phyloP scores from a whole-genome alignment of 1,140 invertebrate genomes.

The Philotrypesis tridentata region DNA sequence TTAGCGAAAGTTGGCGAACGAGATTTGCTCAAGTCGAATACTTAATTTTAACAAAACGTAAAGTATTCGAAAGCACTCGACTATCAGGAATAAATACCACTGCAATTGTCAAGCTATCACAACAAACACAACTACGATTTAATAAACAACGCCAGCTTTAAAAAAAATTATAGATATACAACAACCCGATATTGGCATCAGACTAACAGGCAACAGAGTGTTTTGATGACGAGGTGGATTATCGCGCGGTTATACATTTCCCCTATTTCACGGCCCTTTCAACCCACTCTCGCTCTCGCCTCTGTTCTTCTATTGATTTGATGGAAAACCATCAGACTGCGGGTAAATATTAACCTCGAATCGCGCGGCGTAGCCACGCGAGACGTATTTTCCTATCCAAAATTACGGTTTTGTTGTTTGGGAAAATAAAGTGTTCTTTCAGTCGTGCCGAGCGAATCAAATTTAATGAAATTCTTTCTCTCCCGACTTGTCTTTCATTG shows the following conservation, averaged over 20 bases:
- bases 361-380: not conserved
- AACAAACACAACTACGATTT: too few species aligned
- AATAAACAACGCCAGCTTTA: too few species aligned
- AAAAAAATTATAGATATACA: too few species aligned
- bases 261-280: constrained; percentile 12
- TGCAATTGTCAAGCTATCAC: too few species aligned
- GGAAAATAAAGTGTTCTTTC: not conserved
- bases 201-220: not conserved
- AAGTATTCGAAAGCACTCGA: too few species aligned
- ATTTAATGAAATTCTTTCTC: too few species aligned
- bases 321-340: constrained; percentile 35
- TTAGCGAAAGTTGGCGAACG: constrained; percentile 1
- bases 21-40: too few species aligned
- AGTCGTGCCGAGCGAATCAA: not conserved
- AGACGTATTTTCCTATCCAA: not conserved
- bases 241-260: constrained; percentile 25
- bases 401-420: not conserved
- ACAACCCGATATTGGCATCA: not conserved
- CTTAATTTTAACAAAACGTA: too few species aligned
- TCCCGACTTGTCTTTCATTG: too few species aligned
- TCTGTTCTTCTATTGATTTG: constrained; percentile 30
- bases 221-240: constrained; percentile 39
- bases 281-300: constrained; percentile 12
- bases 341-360: constrained; percentile 29
- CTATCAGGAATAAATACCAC: too few species aligned